Evolutionary conservation across 2,797 vertebrate species (phyloP).

Genomic region (Orestias chungarensis): DNA sequence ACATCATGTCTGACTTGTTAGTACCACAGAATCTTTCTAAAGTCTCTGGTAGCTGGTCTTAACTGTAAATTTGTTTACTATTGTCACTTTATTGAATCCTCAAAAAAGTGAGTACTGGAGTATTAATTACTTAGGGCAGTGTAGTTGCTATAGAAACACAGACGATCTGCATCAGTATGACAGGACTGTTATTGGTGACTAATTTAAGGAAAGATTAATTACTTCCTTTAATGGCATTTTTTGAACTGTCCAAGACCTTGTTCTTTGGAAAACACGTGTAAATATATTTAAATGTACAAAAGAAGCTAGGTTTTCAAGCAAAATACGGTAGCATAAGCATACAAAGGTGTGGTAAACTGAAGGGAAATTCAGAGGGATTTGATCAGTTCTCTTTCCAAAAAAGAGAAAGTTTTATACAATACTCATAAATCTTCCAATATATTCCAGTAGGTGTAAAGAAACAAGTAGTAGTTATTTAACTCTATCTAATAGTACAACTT

Average conservation of each 20-base stretch:
- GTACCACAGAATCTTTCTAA: background rate
- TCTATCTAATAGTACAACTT: slow-evolving; percentile 24
- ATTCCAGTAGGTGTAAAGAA: slow-evolving; percentile 37
- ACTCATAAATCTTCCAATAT: slow-evolving; percentile 21
- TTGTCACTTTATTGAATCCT: too few relatives aligned
- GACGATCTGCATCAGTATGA: background rate
- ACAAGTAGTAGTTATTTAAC: slow-evolving; percentile 3
- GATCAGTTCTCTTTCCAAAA: background rate
- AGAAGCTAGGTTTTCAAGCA: background rate
- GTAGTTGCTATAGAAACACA: background rate
- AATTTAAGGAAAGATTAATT: background rate
- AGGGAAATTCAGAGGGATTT: background rate
- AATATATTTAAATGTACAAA: background rate
- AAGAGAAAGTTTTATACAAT: background rate
- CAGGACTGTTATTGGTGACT: background rate
- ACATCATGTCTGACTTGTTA: background rate
- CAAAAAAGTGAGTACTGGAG: background rate
- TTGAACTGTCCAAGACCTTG: background rate
- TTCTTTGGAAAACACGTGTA: too few relatives aligned
- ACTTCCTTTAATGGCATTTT: background rate
- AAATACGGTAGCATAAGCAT: background rate
- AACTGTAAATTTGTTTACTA: background rate
- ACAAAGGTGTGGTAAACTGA: background rate
- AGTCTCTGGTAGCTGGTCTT: background rate
- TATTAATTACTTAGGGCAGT: background rate